A percentile compares a stretch with the other conserved stretches of the same genome.
Conservation (phyloP, 1,140 invertebrate species). For the Zaprionus camerounensis region DNA sequence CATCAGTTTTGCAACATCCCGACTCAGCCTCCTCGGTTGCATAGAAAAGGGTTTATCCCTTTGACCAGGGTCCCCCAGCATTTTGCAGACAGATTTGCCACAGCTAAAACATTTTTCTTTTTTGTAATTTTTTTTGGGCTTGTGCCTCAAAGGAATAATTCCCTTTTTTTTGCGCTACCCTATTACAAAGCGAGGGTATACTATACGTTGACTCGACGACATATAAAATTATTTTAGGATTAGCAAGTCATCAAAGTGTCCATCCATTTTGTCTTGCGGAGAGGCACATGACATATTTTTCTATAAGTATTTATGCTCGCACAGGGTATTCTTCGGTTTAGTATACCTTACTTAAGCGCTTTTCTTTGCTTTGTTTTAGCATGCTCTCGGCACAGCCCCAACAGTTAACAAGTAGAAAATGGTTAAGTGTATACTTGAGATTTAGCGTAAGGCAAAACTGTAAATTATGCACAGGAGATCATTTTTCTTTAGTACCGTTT, state of each 20-base stretch:
- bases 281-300: neutral
- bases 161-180: conserved; percentile 41
- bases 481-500: conserved; percentile 65
- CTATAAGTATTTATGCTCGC: neutral
- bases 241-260: neutral
- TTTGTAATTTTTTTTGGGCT: conserved; percentile 22
- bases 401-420: conserved; percentile 80
- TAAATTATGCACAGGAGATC: conserved; percentile 83
- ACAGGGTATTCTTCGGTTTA: neutral
- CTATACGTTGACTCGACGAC: neutral
- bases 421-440: conserved; percentile 80
- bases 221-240: neutral
- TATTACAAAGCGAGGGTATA: neutral
- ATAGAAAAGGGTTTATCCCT: conserved; percentile 65
- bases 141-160: conserved; percentile 73
- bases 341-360: neutral
- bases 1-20: conserved; percentile 37
- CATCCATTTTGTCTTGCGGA: neutral
- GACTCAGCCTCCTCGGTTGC: conserved; percentile 11
- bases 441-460: conserved; percentile 75
- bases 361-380: conserved; percentile 50
- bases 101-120: conserved; percentile 71
- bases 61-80: conserved; percentile 40
- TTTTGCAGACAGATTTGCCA: conserved; percentile 68
- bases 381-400: conserved; percentile 51